Base-by-base conservation (phyloP, 2,797 vertebrate genomes). In the Buceros bicornis region DNA sequence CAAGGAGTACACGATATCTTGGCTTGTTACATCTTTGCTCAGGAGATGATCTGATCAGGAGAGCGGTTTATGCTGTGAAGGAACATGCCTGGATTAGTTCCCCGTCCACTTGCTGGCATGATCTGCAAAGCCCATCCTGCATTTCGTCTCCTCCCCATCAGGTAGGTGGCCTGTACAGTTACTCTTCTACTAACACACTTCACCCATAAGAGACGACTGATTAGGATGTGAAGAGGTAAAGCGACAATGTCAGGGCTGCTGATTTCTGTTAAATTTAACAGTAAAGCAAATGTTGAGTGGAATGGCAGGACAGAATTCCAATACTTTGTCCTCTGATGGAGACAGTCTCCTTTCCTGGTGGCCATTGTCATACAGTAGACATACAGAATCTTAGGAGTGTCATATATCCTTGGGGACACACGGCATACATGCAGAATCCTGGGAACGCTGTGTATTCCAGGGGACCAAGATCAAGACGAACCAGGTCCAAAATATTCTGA, bases 321-420 rank as follows among this genome's bases (percentile, higher is more conserved):
- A 6, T 18, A 14, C 0, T 0, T 16, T 73, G 24, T 56, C 8
- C 10, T 70, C 24, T 51, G 20, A 16, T n/a, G 24, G 11, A 64
- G 47, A 2, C 20, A 14, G 7, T 15, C 18, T 37, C 35, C 73
- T 25, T 74, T 29, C 17, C 7, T 3, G 1, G 48, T 74, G 29
- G 5, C 19, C 8, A 3, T 54, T 43, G 6, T 69, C 22, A 37
- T 25, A 20, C 5, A 11, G 8, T 20, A 1, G 4, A 21, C 24
- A 31, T 4, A 42, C 10, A 31, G 35, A 72, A 33, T 77, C 24
- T 48, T 37, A 48, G 21, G n/a, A 70, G 66, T 43, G n/a, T 43
- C 0, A 0, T 77, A 3, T 17, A 48, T 51, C 10, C 48, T 35
- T 25, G 3, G 14, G 20, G 4, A 45, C 70, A 11, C 10, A 21